Percentiles rank a stretch among this genome's conserved stretches.
Evolutionary conservation across 1,140 invertebrate genomes (phyloP).

Genomic region (Heliconius himera): DNA sequence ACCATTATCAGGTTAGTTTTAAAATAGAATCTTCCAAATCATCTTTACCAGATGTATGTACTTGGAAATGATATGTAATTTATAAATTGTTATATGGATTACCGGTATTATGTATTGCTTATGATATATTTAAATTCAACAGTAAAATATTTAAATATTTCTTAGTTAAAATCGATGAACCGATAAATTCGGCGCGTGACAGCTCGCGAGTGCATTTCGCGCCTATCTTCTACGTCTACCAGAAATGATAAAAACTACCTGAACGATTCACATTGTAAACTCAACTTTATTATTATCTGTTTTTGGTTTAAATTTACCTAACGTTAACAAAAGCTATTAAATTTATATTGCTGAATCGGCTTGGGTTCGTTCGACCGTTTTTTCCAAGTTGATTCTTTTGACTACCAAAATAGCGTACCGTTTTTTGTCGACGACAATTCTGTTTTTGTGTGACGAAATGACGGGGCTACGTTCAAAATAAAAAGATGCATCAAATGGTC

Average conservation of each 20-base stretch:
- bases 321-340: constrained; percentile 30
- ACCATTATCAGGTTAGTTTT: too few relatives aligned
- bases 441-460: constrained; percentile 65
- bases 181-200: constrained; percentile 68
- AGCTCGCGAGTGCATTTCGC: constrained; percentile 69
- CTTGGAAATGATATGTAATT: too few relatives aligned
- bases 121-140: neutral
- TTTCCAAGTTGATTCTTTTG: constrained; percentile 40
- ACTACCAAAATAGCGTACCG: constrained; percentile 34
- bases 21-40: too few relatives aligned
- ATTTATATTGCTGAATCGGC: constrained; percentile 37
- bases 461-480: constrained; percentile 58
- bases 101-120: neutral
- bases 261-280: neutral
- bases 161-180: constrained; percentile 42
- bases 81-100: too few relatives aligned
- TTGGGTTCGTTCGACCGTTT: constrained; percentile 29
- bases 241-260: constrained; percentile 49
- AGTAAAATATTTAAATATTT: constrained; percentile 20
- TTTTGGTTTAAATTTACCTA: neutral
- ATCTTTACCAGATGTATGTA: too few relatives aligned
- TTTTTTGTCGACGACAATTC: constrained; percentile 44
- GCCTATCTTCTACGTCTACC: constrained; percentile 56
- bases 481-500: constrained; percentile 65
- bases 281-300: neutral